Evolutionary conservation across 2,797 vertebrate genomes (phyloP), one percentile per base, ranked within the genome.

Genomic region (Microctenopoma steveboyesi): DNA sequence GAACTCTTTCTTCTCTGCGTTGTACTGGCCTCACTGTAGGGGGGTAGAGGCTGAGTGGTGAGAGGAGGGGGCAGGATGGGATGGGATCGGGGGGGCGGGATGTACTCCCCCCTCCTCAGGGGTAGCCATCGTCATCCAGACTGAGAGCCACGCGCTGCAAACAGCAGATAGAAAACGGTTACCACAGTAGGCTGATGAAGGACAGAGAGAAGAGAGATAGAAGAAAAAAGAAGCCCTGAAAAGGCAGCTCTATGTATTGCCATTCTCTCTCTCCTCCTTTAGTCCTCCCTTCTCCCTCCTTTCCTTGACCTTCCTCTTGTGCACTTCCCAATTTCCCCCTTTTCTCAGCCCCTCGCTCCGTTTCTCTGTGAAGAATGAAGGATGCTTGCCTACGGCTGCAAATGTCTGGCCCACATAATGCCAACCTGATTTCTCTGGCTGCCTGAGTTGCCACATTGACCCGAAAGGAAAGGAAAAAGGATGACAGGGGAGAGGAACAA

Each of bases 141-240:
- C 97, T 98, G 82, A 99, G 90, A 43, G 97, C 97, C 90, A 99
- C 97, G 68, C 97, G 96, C 98, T 99, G 95, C 83, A 92, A 93
- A 94, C 84, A 94, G 84, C 91, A 91, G 91, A 92, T 91, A 93
- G 91, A 94, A 88, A 88, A 90, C 83, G 25, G 89, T 91, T 92
- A 92, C 69, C 79, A 88, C 72, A 74, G 66, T 3, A 60, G 79
- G 74, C 68, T 63, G 73, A 48, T 49, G 42, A 67, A 59, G 61
- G 43, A 42, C 52, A 57, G 35, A 40, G 49, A 63, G 15, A 42
- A 15, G 39, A 16, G 47, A 53, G 62, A 42, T 9, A 40, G 7
- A 11, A 18, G 37, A 51, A 16, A 39, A 13, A 33, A 7, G 28
- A 74, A 51, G 47, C 52, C 67, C 7, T 37, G 47, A 70, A 75